phyloP scores from a whole-genome alignment of 2,888 invertebrate species.

The Drosophila helvetica region DNA sequence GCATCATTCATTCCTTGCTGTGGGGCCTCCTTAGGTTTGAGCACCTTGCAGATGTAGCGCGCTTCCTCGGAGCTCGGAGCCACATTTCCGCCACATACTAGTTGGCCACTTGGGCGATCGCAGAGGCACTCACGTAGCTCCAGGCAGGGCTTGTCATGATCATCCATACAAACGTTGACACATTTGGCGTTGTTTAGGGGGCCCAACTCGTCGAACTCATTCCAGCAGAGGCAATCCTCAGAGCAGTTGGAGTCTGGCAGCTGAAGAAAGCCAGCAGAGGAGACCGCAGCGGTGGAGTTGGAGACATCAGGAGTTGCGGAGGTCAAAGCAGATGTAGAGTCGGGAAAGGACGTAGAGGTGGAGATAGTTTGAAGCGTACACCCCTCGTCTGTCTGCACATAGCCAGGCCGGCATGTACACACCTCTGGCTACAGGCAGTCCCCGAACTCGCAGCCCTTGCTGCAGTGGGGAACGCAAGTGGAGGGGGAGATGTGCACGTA shows the following conservation, averaged over 20 bases:
- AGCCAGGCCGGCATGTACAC: slow-evolving; percentile 73
- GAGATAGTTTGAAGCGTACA: slow-evolving; percentile 18
- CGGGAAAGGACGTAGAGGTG: background rate
- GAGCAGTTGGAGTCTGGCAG: slow-evolving; percentile 37
- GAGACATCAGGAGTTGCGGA: background rate
- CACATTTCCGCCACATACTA: slow-evolving; percentile 48
- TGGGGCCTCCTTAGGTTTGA: background rate
- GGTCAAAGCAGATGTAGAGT: slow-evolving; percentile 1
- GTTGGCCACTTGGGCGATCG: slow-evolving; percentile 19
- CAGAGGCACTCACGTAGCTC: slow-evolving; percentile 58
- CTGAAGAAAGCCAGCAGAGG: slow-evolving; percentile 2
- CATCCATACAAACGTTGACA: slow-evolving; percentile 57
- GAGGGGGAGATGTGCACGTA: slow-evolving; percentile 85
- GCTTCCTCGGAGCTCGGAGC: slow-evolving; percentile 16
- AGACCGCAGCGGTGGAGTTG: background rate
- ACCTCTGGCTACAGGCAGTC: slow-evolving; percentile 50
- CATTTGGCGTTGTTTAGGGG: slow-evolving; percentile 44
- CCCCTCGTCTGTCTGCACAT: slow-evolving; percentile 6
- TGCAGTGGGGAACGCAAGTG: slow-evolving; percentile 70
- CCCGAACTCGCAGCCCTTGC: slow-evolving; percentile 72
- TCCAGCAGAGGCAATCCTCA: slow-evolving; percentile 62
- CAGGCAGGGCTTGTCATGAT: slow-evolving; percentile 63
- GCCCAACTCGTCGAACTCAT: slow-evolving; percentile 36
- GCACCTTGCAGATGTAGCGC: slow-evolving; percentile 33
- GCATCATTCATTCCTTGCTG: background rate